Evolutionary conservation across 2,113 vertebrate genomes (phyloP).

Genomic region (Agapornis roseicollis): DNA sequence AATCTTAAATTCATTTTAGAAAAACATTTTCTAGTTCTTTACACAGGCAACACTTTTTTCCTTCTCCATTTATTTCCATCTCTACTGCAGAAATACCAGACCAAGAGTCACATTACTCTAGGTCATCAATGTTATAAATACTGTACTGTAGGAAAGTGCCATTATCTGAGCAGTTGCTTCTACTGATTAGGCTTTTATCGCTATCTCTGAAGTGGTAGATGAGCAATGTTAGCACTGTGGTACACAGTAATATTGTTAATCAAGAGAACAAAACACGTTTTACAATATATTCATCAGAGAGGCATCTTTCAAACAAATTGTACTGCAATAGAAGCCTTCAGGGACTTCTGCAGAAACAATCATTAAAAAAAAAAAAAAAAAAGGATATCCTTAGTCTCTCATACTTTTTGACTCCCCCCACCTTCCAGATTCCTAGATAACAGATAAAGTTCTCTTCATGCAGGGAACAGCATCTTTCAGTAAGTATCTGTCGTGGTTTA

Average conservation of each 20-base stretch:
- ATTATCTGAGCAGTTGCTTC: not conserved
- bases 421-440: not conserved
- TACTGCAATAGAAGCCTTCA: not conserved
- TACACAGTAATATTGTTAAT: not conserved
- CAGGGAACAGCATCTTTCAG: not conserved
- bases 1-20: not conserved
- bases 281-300: not conserved
- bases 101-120: not conserved
- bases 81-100: not conserved
- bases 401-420: not conserved
- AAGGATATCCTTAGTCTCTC: not conserved
- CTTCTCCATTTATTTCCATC: not conserved
- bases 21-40: not conserved
- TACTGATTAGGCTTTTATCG: conserved; percentile 9
- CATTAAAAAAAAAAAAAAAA: not conserved
- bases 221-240: not conserved
- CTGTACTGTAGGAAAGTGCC: not conserved
- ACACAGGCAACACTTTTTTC: not conserved
- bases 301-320: not conserved
- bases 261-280: not conserved
- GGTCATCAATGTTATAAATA: not conserved
- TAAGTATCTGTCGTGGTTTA: too few species aligned
- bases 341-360: not conserved
- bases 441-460: not conserved
- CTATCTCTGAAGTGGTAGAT: not conserved